Base-by-base conservation (phyloP, 2,888 invertebrate species). In the Nymphalis polychloros region DNA sequence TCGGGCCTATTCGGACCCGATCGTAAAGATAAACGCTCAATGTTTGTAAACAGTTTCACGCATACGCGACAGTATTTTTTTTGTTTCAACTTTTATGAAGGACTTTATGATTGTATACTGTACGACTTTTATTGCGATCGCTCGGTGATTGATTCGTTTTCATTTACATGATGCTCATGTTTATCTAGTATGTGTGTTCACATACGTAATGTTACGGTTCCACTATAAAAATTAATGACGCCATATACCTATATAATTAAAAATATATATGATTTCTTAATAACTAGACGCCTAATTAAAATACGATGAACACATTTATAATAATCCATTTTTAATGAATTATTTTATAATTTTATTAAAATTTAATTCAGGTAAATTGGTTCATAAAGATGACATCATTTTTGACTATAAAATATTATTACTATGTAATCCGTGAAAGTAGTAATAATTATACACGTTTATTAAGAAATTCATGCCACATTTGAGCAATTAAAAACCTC, bases 21-120 rank as follows among this genome's bases (percentile, higher is more conserved):
- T 88, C 89, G 87, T 89, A 86, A 89, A 88, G 83, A 89, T 89
- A 88, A 86, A 76, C 79, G 77, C 79, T 79, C 79, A 77, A 81
- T 88, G 88, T 89, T 88, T 89, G 89, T 89, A 90, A 90, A 90
- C 90, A 89, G 79, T 85, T 86, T 88, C 85, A 87, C 84, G 84
- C 81, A 77, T 80, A 84, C 77, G 80, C 84, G 82, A 84, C 85
- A 83, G 79, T 78, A 82, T 84, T 87, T 67, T 67, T 87, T 86
- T 83, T 77, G 80, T 84, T 71, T 84, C 83, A 78, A 79, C 80
- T 79, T 79, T 79, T 77, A 75, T 79, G 76, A 72, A 72, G 68
- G 66, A 49, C 66, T 72, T 76, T 74, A 76, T 78, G 78, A 78
- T 78, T 78, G 74, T 75, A 73, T 75, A 75, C 68, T 68, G 69